Evolutionary conservation across 2,113 vertebrate species (phyloP).

Genomic region (Silurus asotus): DNA sequence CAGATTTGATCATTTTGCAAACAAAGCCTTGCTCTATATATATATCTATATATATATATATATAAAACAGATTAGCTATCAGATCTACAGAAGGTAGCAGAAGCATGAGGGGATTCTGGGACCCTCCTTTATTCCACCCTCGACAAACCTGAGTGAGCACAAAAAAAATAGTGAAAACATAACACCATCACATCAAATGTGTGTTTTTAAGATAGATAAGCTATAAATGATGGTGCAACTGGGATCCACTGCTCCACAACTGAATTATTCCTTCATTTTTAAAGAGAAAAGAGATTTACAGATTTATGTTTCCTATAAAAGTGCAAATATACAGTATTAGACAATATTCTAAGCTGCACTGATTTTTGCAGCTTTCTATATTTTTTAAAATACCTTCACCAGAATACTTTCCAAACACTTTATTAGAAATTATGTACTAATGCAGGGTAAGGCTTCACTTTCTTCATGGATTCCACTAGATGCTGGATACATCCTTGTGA

Average conservation of each 20-base stretch:
- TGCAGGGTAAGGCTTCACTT: no score
- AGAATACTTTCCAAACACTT: no score
- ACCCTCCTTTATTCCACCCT: not conserved
- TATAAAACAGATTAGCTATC: not conserved
- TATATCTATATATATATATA: not conserved
- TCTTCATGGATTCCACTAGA: no score
- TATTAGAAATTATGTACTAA: no score
- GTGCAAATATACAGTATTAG: not conserved
- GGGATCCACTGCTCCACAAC: not conserved
- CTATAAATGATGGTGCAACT: not conserved
- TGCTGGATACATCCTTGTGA: no score
- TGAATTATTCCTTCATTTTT: not conserved
- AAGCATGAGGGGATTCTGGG: not conserved
- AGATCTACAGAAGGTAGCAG: not conserved
- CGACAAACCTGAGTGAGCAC: not conserved
- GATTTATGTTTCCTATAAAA: not conserved
- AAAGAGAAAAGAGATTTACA: not conserved
- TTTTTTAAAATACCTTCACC: not conserved
- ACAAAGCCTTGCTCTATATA: not conserved
- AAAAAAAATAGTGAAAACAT: not conserved
- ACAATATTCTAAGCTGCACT: not conserved
- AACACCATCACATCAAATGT: not conserved
- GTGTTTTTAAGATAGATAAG: constrained; percentile 11
- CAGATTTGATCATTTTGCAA: not conserved
- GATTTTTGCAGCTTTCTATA: not conserved